Base-by-base conservation (phyloP, 2,797 vertebrate genomes). In the Molossus alvarezi region DNA sequence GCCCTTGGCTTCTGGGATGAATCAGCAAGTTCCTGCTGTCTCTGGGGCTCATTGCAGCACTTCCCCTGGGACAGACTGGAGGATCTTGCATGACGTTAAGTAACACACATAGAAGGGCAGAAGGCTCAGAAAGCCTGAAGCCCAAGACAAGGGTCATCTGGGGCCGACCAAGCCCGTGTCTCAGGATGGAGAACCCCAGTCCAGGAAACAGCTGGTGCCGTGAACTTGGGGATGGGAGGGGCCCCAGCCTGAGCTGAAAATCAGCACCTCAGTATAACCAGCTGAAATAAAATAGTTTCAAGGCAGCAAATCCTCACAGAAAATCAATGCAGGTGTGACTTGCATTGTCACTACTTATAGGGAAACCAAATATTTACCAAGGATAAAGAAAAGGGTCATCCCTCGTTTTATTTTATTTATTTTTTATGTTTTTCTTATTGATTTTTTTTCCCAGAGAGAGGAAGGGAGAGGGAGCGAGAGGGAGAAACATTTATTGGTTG, bases 1-100 rank as follows among this genome's bases (percentile, higher is more conserved):
- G 94, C 85, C 97, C 95, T 96, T 96, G 93, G 85, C 76, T 92
- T 75, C 37, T 65, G 27, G n/a, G 58, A 95, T 96, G 96, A 97
- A 55, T 96, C 93, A 94, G 97, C 97, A 94, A 72, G 87, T 85
- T 67, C 51, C 37, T 76, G 73, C 29, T 45, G 41, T 45, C 85
- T 71, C 95, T 67, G 79, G 85, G 48, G 96, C 51, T 71, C 60
- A 23, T 71, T 69, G 82, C 33, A 0, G 67, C 95, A 93, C 72
- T 55, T 95, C 94, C 91, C 81, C 37, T 4, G 93, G 92, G 91
- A 41, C 64, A 29, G 57, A 60, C 72, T 17, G 77, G 89, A 89
- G 89, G 84, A 75, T 94, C 88, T 90, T 83, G 75, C 29, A 0
- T 0, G n/a, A 79, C 55, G 3, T 94, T 87, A 97, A 95, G 87